Percentiles rank a stretch among this genome's conserved stretches.
Evolutionary conservation across 1,140 invertebrate species (phyloP).

Genomic region (Drosophila virilis): DNA sequence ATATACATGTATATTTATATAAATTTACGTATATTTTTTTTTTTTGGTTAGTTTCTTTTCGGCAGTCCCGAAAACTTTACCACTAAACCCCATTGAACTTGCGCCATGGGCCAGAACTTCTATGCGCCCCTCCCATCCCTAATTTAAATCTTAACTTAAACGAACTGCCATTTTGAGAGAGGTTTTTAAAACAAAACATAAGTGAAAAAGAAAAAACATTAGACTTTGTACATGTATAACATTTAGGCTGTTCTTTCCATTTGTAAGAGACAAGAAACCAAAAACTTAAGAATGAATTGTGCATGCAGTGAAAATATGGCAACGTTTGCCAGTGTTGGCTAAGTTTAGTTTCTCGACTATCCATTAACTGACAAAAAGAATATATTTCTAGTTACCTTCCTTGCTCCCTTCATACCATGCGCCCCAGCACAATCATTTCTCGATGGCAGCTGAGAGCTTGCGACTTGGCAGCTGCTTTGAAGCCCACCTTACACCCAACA

Average conservation of each 20-base stretch:
- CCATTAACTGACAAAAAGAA: not conserved
- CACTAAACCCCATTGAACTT: not conserved
- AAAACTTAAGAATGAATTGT: slow-evolving; percentile 36
- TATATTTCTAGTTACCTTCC: not conserved
- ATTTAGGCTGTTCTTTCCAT: slow-evolving; percentile 78
- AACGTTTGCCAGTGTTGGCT: slow-evolving; percentile 14
- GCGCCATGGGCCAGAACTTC: not conserved
- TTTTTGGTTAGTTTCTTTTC: slow-evolving; percentile 1
- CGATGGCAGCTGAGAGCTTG: slow-evolving; percentile 57
- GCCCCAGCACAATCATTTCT: slow-evolving; percentile 44
- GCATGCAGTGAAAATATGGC: slow-evolving; percentile 8
- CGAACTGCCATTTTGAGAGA: slow-evolving; percentile 78
- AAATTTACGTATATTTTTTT: slow-evolving; percentile 33
- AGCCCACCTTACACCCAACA: slow-evolving; percentile 70
- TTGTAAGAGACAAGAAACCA: slow-evolving; percentile 50
- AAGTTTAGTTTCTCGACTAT: slow-evolving; percentile 14
- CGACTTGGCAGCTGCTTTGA: slow-evolving; percentile 59
- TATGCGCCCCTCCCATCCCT: not conserved
- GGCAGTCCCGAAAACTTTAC: slow-evolving; percentile 5
- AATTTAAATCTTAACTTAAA: slow-evolving; percentile 43
- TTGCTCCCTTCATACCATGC: not conserved
- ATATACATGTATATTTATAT: slow-evolving; percentile 22
- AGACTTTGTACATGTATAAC: slow-evolving; percentile 81
- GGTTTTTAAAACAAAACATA: slow-evolving; percentile 65
- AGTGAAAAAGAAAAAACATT: slow-evolving; percentile 35